These are phyloP conservation scores for Platysternon megacephalum DNA, from an alignment of 2,113 vertebrate species.

Conservation along the genomic window DNA sequence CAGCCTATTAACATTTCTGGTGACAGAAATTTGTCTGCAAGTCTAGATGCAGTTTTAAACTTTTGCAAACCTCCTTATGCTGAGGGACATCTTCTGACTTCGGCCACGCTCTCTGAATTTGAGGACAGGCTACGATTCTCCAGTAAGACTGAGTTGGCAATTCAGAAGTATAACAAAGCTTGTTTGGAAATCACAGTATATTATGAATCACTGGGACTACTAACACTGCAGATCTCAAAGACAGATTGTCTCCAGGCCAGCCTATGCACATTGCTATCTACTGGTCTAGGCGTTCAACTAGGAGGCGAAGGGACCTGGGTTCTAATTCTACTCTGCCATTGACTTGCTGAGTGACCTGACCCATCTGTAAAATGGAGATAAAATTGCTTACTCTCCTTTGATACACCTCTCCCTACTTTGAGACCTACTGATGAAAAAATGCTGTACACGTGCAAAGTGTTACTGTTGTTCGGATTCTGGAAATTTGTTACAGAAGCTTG, in stretches of 20 bases:
- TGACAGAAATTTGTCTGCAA: constrained; percentile 28
- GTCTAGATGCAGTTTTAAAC: constrained; percentile 15
- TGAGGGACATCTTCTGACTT: constrained; percentile 20
- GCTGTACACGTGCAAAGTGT: neutral
- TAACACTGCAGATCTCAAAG: no score
- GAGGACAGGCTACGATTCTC: constrained; percentile 18
- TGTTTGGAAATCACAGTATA: constrained; percentile 21
- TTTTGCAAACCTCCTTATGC: neutral
- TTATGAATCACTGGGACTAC: neutral
- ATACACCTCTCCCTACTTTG: neutral
- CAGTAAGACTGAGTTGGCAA: constrained; percentile 18
- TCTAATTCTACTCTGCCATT: neutral
- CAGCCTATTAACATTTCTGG: neutral
- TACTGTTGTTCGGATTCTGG: neutral
- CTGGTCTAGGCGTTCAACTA: neutral
- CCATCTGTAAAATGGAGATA: neutral
- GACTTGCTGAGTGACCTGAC: neutral
- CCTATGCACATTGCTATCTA: rapidly evolving
- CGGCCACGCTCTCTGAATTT: neutral
- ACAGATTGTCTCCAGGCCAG: neutral
- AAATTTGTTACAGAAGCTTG: no score
- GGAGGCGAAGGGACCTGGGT: neutral
- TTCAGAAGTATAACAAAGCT: constrained; percentile 31
- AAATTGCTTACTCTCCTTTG: neutral
- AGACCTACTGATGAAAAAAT: neutral